phyloP scores from a whole-genome alignment of 2,113 vertebrate genomes.

The Charadrius vociferus region DNA sequence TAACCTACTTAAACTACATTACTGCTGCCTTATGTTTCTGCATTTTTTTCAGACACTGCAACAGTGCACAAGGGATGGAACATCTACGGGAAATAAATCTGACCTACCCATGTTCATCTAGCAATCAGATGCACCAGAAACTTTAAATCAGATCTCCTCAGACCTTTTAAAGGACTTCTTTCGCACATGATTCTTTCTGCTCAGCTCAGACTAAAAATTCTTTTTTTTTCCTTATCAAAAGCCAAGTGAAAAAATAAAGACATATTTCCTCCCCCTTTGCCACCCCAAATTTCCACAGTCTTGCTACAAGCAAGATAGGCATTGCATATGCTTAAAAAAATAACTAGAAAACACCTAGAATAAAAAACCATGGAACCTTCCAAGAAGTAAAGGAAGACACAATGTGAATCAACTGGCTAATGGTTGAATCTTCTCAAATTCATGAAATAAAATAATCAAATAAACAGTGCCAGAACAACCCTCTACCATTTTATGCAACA shows the following conservation, averaged over 20 bases:
- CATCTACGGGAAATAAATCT: neutral
- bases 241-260: neutral
- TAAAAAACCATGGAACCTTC: neutral
- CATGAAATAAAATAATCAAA: neutral
- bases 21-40: neutral
- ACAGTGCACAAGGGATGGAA: neutral
- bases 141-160: neutral
- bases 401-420: neutral
- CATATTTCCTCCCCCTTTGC: neutral
- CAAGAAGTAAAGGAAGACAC: neutral
- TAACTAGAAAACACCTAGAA: neutral
- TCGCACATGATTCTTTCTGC: neutral
- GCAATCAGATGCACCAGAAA: neutral
- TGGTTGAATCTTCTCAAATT: neutral
- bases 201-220: neutral
- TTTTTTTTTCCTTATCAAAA: neutral
- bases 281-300: neutral
- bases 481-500: neutral
- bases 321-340: neutral
- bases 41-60: neutral
- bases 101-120: neutral
- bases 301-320: neutral
- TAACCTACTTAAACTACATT: constrained; percentile 51
- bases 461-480: constrained; percentile 3
- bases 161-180: neutral